These are phyloP conservation scores for Dinoponera quadriceps DNA, from an alignment of 1,140 invertebrate species.

Conservation along the genomic window DNA sequence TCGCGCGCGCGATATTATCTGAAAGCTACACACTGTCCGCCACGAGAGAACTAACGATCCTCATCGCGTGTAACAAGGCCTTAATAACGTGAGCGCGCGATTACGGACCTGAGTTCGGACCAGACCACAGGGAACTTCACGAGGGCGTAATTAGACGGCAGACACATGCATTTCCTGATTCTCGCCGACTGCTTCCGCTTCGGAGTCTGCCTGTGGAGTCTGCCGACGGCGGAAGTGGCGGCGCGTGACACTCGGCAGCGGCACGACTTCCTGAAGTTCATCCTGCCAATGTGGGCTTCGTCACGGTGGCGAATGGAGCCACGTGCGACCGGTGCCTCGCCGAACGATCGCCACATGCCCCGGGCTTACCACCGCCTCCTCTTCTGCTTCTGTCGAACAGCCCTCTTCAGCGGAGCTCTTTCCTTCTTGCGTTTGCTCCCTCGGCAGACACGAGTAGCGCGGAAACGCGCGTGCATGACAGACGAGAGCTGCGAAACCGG, in stretches of 20 bases:
- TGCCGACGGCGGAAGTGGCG: slow-evolving; percentile 51
- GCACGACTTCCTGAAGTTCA: slow-evolving; percentile 55
- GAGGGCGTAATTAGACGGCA: slow-evolving; percentile 77
- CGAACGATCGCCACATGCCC: slow-evolving; percentile 51
- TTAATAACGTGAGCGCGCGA: slow-evolving; percentile 22
- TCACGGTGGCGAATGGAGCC: slow-evolving; percentile 33
- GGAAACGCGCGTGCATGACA: slow-evolving; percentile 75
- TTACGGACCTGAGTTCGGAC: slow-evolving; percentile 86
- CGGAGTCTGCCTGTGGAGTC: slow-evolving; percentile 62
- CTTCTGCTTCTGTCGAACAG: slow-evolving; percentile 32
- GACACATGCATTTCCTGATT: slow-evolving; percentile 79
- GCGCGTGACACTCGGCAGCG: slow-evolving; percentile 68
- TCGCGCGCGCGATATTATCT: not conserved
- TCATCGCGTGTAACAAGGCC: too few relatives aligned
- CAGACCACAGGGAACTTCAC: slow-evolving; percentile 88
- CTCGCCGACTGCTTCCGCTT: slow-evolving; percentile 69
- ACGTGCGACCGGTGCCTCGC: slow-evolving; percentile 41
- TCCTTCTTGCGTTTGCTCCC: slow-evolving; percentile 47
- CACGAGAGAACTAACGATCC: not conserved
- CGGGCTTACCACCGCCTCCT: slow-evolving; percentile 40
- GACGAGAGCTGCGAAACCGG: slow-evolving; percentile 63
- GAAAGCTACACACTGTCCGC: not conserved
- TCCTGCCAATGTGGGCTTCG: slow-evolving; percentile 55
- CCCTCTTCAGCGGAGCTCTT: slow-evolving; percentile 19
- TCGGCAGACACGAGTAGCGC: slow-evolving; percentile 61